Base-by-base conservation (phyloP, 2,888 invertebrate species). In the Apoda limacodes region DNA sequence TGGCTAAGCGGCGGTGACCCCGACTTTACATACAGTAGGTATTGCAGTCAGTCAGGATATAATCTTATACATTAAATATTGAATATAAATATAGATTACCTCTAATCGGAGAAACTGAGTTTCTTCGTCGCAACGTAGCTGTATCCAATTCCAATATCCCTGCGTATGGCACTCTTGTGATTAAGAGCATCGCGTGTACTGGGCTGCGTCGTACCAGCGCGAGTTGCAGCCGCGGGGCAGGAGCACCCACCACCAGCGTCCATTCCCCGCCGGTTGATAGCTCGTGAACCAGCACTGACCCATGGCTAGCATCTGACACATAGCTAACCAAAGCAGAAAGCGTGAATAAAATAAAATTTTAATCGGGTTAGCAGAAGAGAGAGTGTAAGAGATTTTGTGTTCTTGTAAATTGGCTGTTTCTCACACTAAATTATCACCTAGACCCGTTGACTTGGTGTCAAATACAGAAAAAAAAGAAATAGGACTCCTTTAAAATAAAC, bases 211-310 rank as follows among this genome's bases (percentile, higher is more conserved):
- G 84, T 1, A 86, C 71, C 2, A 90, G 60, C 0, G 85, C 83
- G 9, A 89, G 70, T 53, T 89, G 89, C 1, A 91, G 75, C 2
- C 88, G 88, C 41, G 86, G 83, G 5, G 84, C 68, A 7, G 82
- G 76, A 0, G 74, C 58, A 39, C 82, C 76, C 1, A 82, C 84
- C 1, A 87, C 74, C 1, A 89, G 85, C 3, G 88, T 71, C 66
- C 86, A 88, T 4, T 87, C 86, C 5, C 82, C 81, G 36, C 82
- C 82, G 2, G 82, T 76, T 6, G 83, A 74, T 3, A 87, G 81
- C 50, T 90, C 88, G 50, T 86, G 86, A 0, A 90, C 88, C 5
- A 89, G 69, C 27, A 89, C 83, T 9, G 86, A 82, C 5, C 88
- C 82, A 22, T 85, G 84, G 1, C 86, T 85, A 0, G 90, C 88